phyloP scores from a whole-genome alignment of 2,797 vertebrate species.

The Micromesistius poutassou region DNA sequence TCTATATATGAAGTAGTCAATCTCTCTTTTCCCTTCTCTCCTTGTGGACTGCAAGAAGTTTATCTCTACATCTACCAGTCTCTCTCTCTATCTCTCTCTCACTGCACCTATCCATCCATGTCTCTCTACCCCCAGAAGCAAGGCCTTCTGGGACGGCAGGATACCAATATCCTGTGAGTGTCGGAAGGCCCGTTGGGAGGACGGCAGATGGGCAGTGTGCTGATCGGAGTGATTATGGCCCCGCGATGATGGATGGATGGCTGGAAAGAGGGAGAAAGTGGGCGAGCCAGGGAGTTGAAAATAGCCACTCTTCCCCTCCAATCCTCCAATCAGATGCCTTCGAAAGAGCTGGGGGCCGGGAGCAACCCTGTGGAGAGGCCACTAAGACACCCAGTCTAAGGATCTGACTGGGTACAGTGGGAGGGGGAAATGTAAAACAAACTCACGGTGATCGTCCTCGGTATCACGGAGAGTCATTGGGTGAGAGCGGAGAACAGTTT shows the following conservation, averaged over 20 bases:
- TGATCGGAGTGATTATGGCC: constrained; percentile 52
- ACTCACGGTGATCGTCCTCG: too few species aligned
- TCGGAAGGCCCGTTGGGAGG: constrained; percentile 24
- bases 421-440: neutral
- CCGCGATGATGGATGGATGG: constrained; percentile 21
- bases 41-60: too few species aligned
- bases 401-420: neutral
- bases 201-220: constrained; percentile 36
- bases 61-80: neutral
- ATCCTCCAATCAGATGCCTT: constrained; percentile 20
- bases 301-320: constrained; percentile 20
- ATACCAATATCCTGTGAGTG: constrained; percentile 30
- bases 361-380: constrained; percentile 13
- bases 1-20: too few species aligned
- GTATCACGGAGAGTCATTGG: too few species aligned
- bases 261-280: neutral
- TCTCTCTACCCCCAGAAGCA: neutral
- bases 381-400: neutral
- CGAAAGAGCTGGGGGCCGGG: neutral
- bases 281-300: constrained; percentile 16
- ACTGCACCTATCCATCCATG: neutral
- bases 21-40: too few species aligned
- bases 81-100: constrained; percentile 17
- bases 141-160: constrained; percentile 26
- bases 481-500: too few species aligned